Conservation (phyloP, 2,888 invertebrate species). For the Dione juno region DNA sequence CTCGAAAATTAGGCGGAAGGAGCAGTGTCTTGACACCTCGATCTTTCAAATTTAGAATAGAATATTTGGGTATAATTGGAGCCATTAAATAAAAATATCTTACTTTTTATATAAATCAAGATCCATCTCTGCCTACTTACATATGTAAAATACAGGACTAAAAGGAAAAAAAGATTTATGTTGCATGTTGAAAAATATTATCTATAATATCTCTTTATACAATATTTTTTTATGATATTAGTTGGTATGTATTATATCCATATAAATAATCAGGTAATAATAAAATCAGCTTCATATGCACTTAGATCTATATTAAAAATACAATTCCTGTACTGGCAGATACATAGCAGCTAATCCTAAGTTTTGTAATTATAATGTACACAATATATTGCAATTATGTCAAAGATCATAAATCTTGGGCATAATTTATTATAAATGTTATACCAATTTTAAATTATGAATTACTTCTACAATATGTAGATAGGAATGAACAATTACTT, state of each 20-base stretch:
- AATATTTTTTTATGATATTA: too few relatives aligned
- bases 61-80: too few relatives aligned
- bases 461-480: background rate
- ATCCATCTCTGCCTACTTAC: too few relatives aligned
- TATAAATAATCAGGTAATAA: slow-evolving; percentile 8
- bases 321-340: slow-evolving; percentile 61
- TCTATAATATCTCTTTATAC: too few relatives aligned
- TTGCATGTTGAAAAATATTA: too few relatives aligned
- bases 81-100: too few relatives aligned
- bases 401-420: slow-evolving; percentile 58
- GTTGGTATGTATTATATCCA: background rate
- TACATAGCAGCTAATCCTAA: slow-evolving; percentile 50
- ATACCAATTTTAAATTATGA: slow-evolving; percentile 15
- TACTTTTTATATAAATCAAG: too few relatives aligned
- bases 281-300: slow-evolving; percentile 36
- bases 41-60: too few relatives aligned
- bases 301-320: slow-evolving; percentile 62
- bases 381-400: slow-evolving; percentile 48
- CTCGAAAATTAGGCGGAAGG: too few relatives aligned
- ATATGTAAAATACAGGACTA: too few relatives aligned
- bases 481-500: slow-evolving; percentile 14
- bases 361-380: slow-evolving; percentile 44
- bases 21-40: too few relatives aligned
- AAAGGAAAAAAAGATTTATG: too few relatives aligned
- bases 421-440: slow-evolving; percentile 48